phyloP scores from a whole-genome alignment of 2,797 vertebrate genomes.

The Hyperoplus lanceolatus region DNA sequence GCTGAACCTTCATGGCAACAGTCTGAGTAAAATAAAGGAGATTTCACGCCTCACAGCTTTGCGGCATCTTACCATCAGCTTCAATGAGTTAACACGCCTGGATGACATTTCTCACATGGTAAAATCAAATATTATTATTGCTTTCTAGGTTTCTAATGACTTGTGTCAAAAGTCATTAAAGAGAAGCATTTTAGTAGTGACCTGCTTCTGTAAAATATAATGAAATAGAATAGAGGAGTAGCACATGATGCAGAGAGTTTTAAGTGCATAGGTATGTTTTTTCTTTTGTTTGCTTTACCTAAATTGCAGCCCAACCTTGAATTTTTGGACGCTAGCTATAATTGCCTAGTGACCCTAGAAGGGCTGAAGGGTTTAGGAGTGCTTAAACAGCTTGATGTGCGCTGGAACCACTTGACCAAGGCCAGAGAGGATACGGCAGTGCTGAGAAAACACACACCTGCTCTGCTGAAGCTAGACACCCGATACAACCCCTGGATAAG shows the following conservation, averaged over 20 bases:
- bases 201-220: not conserved
- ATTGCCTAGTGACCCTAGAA: constrained; percentile 84
- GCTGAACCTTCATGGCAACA: constrained; percentile 90
- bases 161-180: not conserved
- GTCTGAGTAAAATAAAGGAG: constrained; percentile 86
- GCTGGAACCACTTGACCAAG: constrained; percentile 89
- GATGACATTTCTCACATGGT: constrained; percentile 89
- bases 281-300: constrained; percentile 1
- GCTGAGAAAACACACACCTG: constrained; percentile 84
- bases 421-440: constrained; percentile 80
- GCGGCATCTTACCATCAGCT: constrained; percentile 87
- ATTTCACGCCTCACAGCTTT: constrained; percentile 84
- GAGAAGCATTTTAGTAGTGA: not conserved
- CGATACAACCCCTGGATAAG: constrained; percentile 87
- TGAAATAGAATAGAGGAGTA: not conserved
- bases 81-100: constrained; percentile 88
- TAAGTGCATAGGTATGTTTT: not conserved
- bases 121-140: constrained; percentile 44
- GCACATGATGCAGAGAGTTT: not conserved
- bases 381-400: constrained; percentile 86
- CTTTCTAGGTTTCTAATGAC: not conserved
- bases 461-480: constrained; percentile 83
- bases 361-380: constrained; percentile 84
- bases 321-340: constrained; percentile 89
- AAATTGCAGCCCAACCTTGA: constrained; percentile 85